Conservation (phyloP, 64 coral and sea anemone species). For the Montipora efflorescens region DNA sequence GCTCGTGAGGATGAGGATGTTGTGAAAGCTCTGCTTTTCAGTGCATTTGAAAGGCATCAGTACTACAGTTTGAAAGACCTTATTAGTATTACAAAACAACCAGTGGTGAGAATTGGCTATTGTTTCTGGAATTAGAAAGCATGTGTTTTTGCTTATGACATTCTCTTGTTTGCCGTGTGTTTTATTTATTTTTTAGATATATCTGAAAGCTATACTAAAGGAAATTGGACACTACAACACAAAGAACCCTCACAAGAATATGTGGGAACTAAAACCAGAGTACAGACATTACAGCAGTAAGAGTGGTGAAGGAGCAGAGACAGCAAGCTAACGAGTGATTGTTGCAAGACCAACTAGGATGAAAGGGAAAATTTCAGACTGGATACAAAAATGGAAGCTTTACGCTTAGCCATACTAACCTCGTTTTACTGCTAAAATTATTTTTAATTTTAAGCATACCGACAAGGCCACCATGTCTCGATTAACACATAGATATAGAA, state of each 20-base stretch:
- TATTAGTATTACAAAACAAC: constrained; percentile 91
- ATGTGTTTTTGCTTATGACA: background rate
- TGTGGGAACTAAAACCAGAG: constrained; percentile 99
- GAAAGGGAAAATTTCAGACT: background rate
- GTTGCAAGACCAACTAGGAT: background rate
- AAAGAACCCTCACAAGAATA: constrained; percentile 99
- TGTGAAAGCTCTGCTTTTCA: constrained; percentile 87
- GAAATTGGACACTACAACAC: constrained; percentile 93
- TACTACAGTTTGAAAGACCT: constrained; percentile 98
- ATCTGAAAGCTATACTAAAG: constrained; percentile 94
- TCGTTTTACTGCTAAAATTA: too few relatives aligned
- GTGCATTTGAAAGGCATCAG: constrained; percentile 97
- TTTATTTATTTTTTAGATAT: constrained; percentile 68
- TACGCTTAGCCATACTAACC: too few relatives aligned
- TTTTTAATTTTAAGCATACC: too few relatives aligned
- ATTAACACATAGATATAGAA: too few relatives aligned
- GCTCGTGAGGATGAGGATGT: constrained; percentile 89
- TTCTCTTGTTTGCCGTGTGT: background rate
- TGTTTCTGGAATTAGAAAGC: background rate
- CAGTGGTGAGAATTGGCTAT: constrained; percentile 81
- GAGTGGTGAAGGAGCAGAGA: constrained; percentile 31
- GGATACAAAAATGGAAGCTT: too few relatives aligned
- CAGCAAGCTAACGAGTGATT: background rate
- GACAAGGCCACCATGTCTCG: too few relatives aligned
- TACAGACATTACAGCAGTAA: constrained; percentile 94